These are phyloP conservation scores for Porphyrio hochstetteri DNA, from an alignment of 2,113 vertebrate genomes.

Conservation along the genomic window DNA sequence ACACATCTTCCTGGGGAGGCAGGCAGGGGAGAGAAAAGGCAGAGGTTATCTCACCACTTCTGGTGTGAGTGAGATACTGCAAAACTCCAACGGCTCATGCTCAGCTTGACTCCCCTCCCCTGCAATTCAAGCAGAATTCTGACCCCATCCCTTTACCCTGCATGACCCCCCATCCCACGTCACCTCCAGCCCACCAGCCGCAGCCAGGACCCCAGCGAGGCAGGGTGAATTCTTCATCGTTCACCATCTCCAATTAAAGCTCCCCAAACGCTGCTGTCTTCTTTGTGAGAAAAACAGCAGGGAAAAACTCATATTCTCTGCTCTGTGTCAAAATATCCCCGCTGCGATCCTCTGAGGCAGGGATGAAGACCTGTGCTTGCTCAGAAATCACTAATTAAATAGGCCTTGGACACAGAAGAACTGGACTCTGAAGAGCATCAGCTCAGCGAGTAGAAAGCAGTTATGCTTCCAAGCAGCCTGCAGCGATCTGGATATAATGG, in stretches of 20 bases:
- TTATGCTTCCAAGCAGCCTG: background rate
- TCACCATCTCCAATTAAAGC: background rate
- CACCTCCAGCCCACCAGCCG: background rate
- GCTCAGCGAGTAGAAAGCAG: background rate
- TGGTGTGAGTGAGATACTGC: background rate
- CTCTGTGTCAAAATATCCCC: slow-evolving; percentile 5
- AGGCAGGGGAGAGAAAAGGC: background rate
- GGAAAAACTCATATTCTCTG: background rate
- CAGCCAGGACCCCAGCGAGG: background rate
- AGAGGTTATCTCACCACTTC: background rate
- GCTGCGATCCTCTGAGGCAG: background rate
- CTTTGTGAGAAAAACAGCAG: background rate
- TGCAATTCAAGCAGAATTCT: background rate
- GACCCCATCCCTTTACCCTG: background rate
- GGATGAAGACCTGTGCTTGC: background rate
- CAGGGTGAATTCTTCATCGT: background rate
- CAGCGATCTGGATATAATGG: background rate
- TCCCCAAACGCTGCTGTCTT: background rate
- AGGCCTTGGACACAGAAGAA: background rate
- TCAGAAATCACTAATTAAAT: slow-evolving; percentile 37
- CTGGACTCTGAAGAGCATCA: background rate
- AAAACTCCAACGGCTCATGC: accelerated
- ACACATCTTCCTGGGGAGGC: slow-evolving; percentile 91
- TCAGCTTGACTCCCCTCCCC: accelerated
- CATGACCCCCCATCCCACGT: background rate